A percentile compares a stretch with the other conserved stretches of the same genome.
Conservation (phyloP, 2,797 vertebrate genomes). For the Remorina albescens region DNA sequence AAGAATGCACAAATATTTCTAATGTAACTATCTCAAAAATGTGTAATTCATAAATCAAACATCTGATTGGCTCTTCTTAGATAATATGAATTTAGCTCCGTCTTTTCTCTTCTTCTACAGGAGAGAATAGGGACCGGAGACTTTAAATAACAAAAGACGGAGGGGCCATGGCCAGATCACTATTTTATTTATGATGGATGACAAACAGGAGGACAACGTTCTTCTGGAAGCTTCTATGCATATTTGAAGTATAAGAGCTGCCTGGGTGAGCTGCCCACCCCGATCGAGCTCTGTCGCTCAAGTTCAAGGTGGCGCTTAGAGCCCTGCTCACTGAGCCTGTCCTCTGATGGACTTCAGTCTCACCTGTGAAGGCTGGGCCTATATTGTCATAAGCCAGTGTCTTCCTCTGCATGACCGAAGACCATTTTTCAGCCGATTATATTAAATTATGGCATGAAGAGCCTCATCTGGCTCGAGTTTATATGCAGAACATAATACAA, state of each 20-base stretch:
- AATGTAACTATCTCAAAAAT: slow-evolving; percentile 27
- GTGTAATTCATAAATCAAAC: slow-evolving; percentile 15
- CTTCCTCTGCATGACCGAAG: slow-evolving; percentile 59
- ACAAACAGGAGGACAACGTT: slow-evolving; percentile 45
- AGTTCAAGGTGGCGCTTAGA: slow-evolving; percentile 39
- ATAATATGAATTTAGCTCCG: background rate
- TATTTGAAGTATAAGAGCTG: slow-evolving; percentile 13
- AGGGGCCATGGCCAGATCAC: slow-evolving; percentile 24
- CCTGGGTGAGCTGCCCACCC: slow-evolving; percentile 6
- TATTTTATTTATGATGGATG: slow-evolving; percentile 70
- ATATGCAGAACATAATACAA: slow-evolving; percentile 36
- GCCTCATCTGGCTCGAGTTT: slow-evolving; percentile 42
- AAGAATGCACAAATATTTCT: slow-evolving; percentile 44
- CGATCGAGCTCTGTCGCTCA: background rate
- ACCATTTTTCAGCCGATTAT: slow-evolving; percentile 64
- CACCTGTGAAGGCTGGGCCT: slow-evolving; percentile 64
- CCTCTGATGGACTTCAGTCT: slow-evolving; percentile 50
- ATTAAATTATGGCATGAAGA: slow-evolving; percentile 53
- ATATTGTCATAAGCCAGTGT: slow-evolving; percentile 40
- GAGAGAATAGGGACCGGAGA: background rate
- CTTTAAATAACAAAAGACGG: slow-evolving; percentile 26
- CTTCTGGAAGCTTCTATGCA: slow-evolving; percentile 33
- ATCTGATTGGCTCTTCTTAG: background rate
- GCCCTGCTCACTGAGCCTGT: slow-evolving; percentile 12
- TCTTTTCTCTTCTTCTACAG: slow-evolving; percentile 1